phyloP scores from a whole-genome alignment of 2,888 invertebrate genomes.

The Labia minor region DNA sequence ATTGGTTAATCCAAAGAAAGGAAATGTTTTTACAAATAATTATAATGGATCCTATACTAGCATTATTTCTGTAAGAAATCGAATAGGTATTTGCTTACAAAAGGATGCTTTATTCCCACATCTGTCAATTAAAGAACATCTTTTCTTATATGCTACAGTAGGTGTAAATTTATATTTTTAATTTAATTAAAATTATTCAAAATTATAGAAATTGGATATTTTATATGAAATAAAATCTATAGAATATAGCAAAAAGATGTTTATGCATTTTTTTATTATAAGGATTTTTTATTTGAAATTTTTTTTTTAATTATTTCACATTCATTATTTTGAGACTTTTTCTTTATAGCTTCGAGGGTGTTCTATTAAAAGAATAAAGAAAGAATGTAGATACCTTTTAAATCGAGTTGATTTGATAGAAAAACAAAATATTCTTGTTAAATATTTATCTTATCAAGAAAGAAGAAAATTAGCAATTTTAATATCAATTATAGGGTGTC shows the following conservation, averaged over 20 bases:
- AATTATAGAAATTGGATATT: no score
- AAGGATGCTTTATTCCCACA: not conserved
- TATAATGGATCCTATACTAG: not conserved
- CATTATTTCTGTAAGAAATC: not conserved
- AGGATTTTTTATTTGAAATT: no score
- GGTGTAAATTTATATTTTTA: not conserved
- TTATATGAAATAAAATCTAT: no score
- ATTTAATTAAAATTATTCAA: no score
- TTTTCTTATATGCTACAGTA: not conserved
- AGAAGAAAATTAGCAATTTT: not conserved
- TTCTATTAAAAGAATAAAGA: not conserved
- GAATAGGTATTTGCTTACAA: not conserved
- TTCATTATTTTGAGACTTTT: not conserved
- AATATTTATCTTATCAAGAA: not conserved
- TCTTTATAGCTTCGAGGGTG: not conserved
- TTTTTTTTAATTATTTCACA: not conserved
- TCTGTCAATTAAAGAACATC: not conserved
- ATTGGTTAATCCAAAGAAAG: not conserved
- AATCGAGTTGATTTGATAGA: not conserved
- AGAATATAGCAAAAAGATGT: no score
- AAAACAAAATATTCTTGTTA: not conserved
- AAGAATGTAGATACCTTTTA: not conserved
- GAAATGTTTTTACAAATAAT: not conserved
- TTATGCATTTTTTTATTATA: no score
- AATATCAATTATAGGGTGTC: not conserved